Base-by-base conservation (phyloP, 2,888 invertebrate genomes). In the Hemistola chrysoprasaria region DNA sequence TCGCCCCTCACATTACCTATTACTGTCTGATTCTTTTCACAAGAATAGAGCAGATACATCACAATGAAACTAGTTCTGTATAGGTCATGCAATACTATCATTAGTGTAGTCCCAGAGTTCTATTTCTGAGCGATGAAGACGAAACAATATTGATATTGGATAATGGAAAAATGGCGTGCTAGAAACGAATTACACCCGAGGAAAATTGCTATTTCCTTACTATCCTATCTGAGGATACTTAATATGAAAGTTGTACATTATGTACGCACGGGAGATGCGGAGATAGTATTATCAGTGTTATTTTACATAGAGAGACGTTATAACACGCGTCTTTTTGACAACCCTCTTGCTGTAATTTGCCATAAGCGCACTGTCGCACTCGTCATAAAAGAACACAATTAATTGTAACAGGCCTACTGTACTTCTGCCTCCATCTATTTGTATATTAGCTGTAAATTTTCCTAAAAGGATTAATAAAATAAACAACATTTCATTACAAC, bases 141-240 rank as follows among this genome's bases (percentile, higher is more conserved):
- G 73, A 78, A 84, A 80, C 77, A 83, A 82, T 86, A 85, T 85
- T 86, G 84, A 82, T 85, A 83, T 82, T 83, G 71, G 77, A 76
- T 86, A 83, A 86, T 86, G 84, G 82, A 82, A 82, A 83, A 80
- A 81, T 86, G 62, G 84, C 86, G 85, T 86, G 85, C 69, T 65
- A 63, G 60, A 66, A 72, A 75, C 70, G 72, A 76, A 82, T 83
- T 84, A 83, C 74, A 60, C 61, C 53, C 53, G 61, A 71, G 71
- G 78, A 77, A 83, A 82, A 80, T 77, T 78, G 80, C 79, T 68
- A 78, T 82, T 83, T 82, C 80, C 80, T 72, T 62, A 64, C 71
- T 63, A 62, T 77, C 78, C 69, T 70, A 71, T 76, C 72, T 75
- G 72, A 75, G 56, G 58, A 68, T 75, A 66, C 61, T 66, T 66